These are phyloP conservation scores for Silurus asotus DNA, from an alignment of 2,113 vertebrate genomes.

Conservation along the genomic window DNA sequence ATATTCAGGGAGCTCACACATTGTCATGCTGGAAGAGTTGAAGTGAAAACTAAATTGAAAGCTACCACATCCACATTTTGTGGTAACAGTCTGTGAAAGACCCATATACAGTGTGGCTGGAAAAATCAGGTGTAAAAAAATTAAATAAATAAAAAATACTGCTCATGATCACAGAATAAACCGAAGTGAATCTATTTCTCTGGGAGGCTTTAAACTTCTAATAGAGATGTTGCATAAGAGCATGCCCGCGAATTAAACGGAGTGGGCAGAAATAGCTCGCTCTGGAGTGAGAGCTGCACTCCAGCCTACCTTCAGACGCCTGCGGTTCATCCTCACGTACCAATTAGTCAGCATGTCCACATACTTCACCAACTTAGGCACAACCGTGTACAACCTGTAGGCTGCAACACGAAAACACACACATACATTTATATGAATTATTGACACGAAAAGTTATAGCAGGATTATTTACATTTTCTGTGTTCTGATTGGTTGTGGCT, in stretches of 20 bases:
- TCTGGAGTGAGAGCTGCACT: conserved; percentile 26
- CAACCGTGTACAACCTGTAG: conserved; percentile 93
- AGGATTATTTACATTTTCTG: neutral
- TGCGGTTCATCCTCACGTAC: conserved; percentile 96
- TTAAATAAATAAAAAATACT: too few relatives aligned
- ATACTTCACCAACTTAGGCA: conserved; percentile 94
- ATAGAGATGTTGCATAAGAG: conserved; percentile 10
- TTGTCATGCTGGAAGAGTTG: too few relatives aligned
- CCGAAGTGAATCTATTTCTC: neutral
- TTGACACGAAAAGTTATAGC: neutral
- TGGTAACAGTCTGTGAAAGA: too few relatives aligned
- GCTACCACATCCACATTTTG: too few relatives aligned
- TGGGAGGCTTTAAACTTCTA: neutral
- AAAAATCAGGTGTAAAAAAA: too few relatives aligned
- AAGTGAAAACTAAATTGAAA: too few relatives aligned
- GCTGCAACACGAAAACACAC: conserved; percentile 68
- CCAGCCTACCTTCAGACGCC: conserved; percentile 87
- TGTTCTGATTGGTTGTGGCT: neutral
- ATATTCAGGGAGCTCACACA: too few relatives aligned
- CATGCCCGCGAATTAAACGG: neutral
- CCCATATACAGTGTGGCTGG: too few relatives aligned
- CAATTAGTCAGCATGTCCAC: conserved; percentile 97
- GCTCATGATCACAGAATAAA: neutral
- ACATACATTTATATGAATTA: neutral
- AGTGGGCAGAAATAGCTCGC: conserved; percentile 25